These are phyloP conservation scores for Corythoichthys haematopterus DNA, from an alignment of 2,113 vertebrate species.

Conservation along the genomic window DNA sequence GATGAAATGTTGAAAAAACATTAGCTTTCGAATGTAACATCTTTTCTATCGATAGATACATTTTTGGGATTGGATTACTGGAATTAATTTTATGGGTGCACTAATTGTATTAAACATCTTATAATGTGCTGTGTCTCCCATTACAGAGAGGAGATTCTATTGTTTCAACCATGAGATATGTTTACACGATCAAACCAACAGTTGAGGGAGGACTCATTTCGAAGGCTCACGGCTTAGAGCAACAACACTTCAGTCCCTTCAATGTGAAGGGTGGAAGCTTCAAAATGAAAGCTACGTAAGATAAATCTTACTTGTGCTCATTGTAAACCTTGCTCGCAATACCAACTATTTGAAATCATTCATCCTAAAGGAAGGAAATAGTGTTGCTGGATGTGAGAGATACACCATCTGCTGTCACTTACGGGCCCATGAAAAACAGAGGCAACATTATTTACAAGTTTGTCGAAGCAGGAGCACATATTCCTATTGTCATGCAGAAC, in stretches of 20 bases:
- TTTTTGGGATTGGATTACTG: no score
- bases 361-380: conserved; percentile 69
- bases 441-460: conserved; percentile 68
- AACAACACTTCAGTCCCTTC: conserved; percentile 67
- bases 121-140: conserved; percentile 21
- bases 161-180: conserved; percentile 56
- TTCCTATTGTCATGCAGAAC: conserved; percentile 71
- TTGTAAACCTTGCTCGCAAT: not conserved
- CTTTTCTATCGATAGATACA: no score
- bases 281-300: conserved; percentile 67
- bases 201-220: conserved; percentile 64
- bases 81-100: not conserved
- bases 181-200: conserved; percentile 62
- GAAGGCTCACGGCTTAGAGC: conserved; percentile 58
- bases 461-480: conserved; percentile 38
- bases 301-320: not conserved
- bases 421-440: conserved; percentile 49
- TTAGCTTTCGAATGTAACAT: no score
- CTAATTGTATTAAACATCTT: not conserved
- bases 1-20: no score
- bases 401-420: conserved; percentile 7
- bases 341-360: not conserved
- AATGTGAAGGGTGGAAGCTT: conserved; percentile 71
- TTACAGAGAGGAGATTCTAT: conserved; percentile 64
- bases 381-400: conserved; percentile 62